Percentiles rank a stretch among this genome's conserved stretches.
Evolutionary conservation across 2,113 vertebrate species (phyloP).

Genomic region (Sitta europaea): DNA sequence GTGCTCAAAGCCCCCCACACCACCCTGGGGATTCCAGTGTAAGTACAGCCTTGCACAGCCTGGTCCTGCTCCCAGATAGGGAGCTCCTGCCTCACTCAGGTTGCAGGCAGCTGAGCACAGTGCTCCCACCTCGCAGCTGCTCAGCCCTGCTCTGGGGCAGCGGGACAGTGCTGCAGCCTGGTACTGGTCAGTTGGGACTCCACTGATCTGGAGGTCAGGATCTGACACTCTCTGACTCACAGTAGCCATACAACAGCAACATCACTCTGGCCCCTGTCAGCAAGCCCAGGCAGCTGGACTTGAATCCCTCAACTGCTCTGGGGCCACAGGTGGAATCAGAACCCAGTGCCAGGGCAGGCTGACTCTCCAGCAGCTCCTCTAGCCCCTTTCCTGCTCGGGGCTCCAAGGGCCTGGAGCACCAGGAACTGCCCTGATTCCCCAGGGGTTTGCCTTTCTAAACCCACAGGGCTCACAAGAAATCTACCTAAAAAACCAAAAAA

Average conservation of each 20-base stretch:
- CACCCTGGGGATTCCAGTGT: neutral
- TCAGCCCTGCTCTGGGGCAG: neutral
- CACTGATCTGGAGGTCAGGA: neutral
- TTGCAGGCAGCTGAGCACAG: neutral
- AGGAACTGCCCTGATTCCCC: accelerated
- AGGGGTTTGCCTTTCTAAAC: neutral
- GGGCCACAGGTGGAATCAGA: neutral
- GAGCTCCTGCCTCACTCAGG: neutral
- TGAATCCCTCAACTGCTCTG: accelerated
- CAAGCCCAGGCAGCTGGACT: accelerated
- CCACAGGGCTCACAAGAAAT: neutral
- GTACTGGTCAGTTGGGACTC: accelerated
- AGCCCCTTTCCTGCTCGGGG: neutral
- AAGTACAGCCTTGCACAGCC: neutral
- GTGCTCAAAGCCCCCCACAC: neutral
- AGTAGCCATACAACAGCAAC: neutral
- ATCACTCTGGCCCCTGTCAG: neutral
- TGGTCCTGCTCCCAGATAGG: neutral
- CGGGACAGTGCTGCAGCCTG: neutral
- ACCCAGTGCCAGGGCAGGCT: accelerated
- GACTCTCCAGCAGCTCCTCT: neutral
- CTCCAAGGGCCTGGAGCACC: neutral
- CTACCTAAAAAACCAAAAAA: neutral
- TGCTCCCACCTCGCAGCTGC: neutral
- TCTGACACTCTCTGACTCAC: neutral